Percentiles rank a stretch among this genome's conserved stretches.
Conservation (phyloP, 92 coral and sea anemone species). For the Palythoa heliodiscus region DNA sequence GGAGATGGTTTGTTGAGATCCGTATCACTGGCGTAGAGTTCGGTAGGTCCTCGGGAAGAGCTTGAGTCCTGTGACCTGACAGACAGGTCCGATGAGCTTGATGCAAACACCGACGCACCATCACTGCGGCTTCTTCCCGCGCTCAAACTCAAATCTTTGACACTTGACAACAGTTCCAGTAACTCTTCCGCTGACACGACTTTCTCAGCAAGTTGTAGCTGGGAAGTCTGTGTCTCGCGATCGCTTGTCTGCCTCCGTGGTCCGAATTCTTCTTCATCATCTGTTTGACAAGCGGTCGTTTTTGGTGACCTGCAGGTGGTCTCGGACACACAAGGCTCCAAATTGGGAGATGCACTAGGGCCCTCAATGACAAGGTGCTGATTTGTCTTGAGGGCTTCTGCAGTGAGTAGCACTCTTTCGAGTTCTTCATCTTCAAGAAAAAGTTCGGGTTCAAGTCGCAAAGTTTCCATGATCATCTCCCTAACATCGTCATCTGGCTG, state of each 20-base stretch:
- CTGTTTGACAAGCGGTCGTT: conserved; percentile 42
- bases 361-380: neutral
- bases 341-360: neutral
- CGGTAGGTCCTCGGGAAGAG: neutral
- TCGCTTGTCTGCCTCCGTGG: conserved; percentile 27
- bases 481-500: conserved; percentile 34
- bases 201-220: conserved; percentile 26
- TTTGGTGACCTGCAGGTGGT: conserved; percentile 6
- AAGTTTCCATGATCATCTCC: conserved; percentile 38
- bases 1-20: conserved; percentile 11
- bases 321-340: conserved; percentile 2
- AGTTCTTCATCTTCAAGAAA: conserved; percentile 44
- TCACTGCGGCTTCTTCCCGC: neutral
- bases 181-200: conserved; percentile 29
- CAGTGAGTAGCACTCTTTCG: conserved; percentile 29
- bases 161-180: conserved; percentile 28
- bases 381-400: conserved; percentile 22
- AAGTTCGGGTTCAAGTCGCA: conserved; percentile 32
- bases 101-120: neutral
- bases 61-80: neutral
- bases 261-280: conserved; percentile 31
- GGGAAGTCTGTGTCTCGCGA: conserved; percentile 46
- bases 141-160: conserved; percentile 14
- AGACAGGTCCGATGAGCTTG: neutral
- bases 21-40: conserved; percentile 11